Evolutionary conservation across 2,888 invertebrate species (phyloP), one percentile per base, ranked within the genome.

Genomic region (Nebria brevicollis): DNA sequence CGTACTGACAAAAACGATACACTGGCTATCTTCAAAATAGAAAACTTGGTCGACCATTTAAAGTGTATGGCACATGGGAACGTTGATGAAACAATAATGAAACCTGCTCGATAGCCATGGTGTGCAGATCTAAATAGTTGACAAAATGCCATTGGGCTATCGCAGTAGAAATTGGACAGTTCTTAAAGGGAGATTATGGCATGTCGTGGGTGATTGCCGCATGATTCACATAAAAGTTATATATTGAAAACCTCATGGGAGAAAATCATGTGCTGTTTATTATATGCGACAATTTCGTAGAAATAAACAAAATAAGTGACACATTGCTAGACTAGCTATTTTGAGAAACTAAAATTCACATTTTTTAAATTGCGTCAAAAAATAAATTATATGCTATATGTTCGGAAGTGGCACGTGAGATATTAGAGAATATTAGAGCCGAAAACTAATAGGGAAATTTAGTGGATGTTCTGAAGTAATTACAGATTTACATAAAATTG

Each of bases 91-190:
- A 15, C 15, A 73, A 34, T 70, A 70, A 7, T 74, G 54, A 54
- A 41, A 75, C 75, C 80, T 72, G 75, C 80, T 72, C 41, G 25
- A n/a, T 26, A 1, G 26, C 8, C n/a, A 65, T 75, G 41, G 20
- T 75, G 75, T 25, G 20, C 10, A 34, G 68, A 43, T 15, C 11
- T 54, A 80, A 85, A 86, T 87, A 87, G 85, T 87, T 87, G 87
- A 87, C 87, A 87, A 86, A 83, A 84, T 87, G 87, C 87, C 87
- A 82, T 75, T 66, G 43, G 42, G 43, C 20, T 42, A 64, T 75
- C 80, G 70, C 80, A 34, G 41, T 65, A 43, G 68, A 79, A 75
- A 79, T 13, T 70, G 70, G 70, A 26, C 70, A 70, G 25, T 25
- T 70, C 26, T 70, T 25, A 13, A 66, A 79, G 73, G 75, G 74